phyloP scores from a whole-genome alignment of 2,888 invertebrate genomes.

The Blastobasis adustella region DNA sequence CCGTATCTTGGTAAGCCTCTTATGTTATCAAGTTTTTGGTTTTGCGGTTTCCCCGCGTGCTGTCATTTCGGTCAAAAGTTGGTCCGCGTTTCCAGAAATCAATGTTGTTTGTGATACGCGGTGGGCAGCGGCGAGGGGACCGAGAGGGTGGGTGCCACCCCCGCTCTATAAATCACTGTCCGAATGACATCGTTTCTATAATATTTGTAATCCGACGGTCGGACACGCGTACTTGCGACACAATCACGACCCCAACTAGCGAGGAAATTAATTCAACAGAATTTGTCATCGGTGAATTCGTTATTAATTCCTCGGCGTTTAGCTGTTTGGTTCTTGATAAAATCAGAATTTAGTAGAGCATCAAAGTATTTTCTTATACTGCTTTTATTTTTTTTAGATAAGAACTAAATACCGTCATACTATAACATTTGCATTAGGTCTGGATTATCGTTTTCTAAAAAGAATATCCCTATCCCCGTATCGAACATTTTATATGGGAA shows the following conservation, averaged over 20 bases:
- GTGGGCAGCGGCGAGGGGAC: constrained; percentile 39
- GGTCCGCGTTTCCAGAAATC: constrained; percentile 63
- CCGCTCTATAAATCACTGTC: constrained; percentile 73
- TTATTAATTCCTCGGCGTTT: constrained; percentile 18
- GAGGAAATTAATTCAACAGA: constrained; percentile 51
- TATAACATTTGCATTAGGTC: too few relatives aligned
- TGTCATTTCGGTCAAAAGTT: constrained; percentile 39
- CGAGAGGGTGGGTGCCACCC: constrained; percentile 62
- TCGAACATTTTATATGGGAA: too few relatives aligned
- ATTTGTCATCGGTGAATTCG: constrained; percentile 38
- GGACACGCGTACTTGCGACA: constrained; percentile 42
- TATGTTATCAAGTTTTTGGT: too few relatives aligned
- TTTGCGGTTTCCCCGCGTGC: neutral
- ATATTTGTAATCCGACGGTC: constrained; percentile 54
- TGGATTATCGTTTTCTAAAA: too few relatives aligned
- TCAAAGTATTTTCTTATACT: too few relatives aligned
- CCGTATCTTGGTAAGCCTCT: too few relatives aligned
- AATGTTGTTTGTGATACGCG: constrained; percentile 60
- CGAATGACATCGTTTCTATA: constrained; percentile 69
- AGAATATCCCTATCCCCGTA: too few relatives aligned
- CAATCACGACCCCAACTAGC: constrained; percentile 42
- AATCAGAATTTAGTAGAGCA: too few relatives aligned
- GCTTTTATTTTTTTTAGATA: too few relatives aligned
- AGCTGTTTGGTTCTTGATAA: too few relatives aligned
- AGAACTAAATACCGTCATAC: too few relatives aligned